Base-by-base conservation (phyloP, 1,140 invertebrate genomes). In the Aphis craccivora region DNA sequence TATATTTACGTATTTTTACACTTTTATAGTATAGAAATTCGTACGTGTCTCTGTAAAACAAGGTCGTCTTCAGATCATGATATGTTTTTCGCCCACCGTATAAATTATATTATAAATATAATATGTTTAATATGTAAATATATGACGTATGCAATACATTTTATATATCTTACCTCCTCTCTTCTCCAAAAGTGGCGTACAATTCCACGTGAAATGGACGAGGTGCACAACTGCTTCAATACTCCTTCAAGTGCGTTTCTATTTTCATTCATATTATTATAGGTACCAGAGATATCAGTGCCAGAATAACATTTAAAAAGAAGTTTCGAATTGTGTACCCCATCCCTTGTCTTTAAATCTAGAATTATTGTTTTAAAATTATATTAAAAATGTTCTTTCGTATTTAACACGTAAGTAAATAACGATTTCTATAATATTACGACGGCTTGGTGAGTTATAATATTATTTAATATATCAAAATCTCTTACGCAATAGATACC, bases 231-330 rank as follows among this genome's bases (percentile, higher is more conserved):
- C 60, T 18, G 4, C n/a, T 76, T 76, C 11, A 76, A 76, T 35
- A 76, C n/a, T 60, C 30, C 30, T 76, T n/a, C 30, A n/a, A n/a
- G 60, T 18, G 5, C 0, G 14, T 76, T 76, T 76, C n/a, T 76
- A n/a, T 76, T n/a, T n/a, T 76, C 60, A 76, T 76, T 76, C 60
- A 35, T 76, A n/a, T 76, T 76, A 76, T 76, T 76, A n/a, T 76
- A n/a, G n/a, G n/a, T n/a, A 20, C 14, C n/a, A 76, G n/a, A 14
- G n/a, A 76, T 76, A 7, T 35, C 30, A 76, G 60, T 4, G 14
- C 14, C 14, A n/a, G 3, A 76, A 76, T 76, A 76, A 14, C n/a
- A 76, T 76, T 76, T 35, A 76, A 76, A n/a, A 5, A 76, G 5
- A 4, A 76, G 60, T 67, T 67, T 67, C 60, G 14, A 67, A 67